phyloP scores from a whole-genome alignment of 2,888 invertebrate genomes.

The Allygus modestus region DNA sequence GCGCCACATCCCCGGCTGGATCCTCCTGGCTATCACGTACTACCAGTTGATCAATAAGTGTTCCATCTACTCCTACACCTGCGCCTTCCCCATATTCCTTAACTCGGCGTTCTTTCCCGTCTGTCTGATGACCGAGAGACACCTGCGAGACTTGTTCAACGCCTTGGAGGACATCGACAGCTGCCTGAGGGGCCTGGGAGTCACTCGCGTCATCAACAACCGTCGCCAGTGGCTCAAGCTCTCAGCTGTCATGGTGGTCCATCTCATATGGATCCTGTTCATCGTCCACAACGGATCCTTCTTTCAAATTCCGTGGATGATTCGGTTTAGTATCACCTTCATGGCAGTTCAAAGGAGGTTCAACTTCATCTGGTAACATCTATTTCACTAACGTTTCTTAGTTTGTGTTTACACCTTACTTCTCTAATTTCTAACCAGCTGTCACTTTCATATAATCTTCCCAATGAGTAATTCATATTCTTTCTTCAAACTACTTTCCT shows the following conservation, averaged over 20 bases:
- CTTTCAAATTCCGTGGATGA: too few relatives aligned
- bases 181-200: background rate
- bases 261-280: background rate
- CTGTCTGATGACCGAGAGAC: background rate
- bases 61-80: slow-evolving; percentile 15
- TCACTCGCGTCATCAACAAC: background rate
- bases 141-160: slow-evolving; percentile 29
- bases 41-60: slow-evolving; percentile 6
- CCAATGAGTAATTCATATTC: too few relatives aligned
- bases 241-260: background rate
- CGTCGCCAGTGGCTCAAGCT: background rate
- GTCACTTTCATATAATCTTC: too few relatives aligned
- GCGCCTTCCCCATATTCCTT: background rate
- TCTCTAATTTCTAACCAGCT: too few relatives aligned
- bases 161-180: slow-evolving; percentile 19
- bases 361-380: background rate
- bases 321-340: background rate
- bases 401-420: too few relatives aligned
- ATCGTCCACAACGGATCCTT: background rate
- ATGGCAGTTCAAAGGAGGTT: background rate
- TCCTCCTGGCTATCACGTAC: background rate
- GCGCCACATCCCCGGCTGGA: slow-evolving; percentile 4
- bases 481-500: too few relatives aligned
- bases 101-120: background rate
- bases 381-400: too few relatives aligned